These are phyloP conservation scores for Cecropterus lyciades DNA, from an alignment of 1,140 invertebrate genomes.

Conservation along the genomic window DNA sequence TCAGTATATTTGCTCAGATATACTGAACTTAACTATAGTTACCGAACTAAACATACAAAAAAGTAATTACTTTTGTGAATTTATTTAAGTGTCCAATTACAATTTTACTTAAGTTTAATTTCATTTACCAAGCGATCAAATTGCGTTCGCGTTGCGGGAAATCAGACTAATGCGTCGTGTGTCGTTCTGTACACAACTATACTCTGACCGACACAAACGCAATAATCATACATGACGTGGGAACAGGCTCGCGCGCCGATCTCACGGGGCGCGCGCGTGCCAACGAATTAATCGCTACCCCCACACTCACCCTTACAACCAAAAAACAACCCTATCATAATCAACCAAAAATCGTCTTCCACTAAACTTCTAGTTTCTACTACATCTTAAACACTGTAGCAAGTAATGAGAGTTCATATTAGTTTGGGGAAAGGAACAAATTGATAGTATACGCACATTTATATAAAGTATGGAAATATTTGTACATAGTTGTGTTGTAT, in stretches of 20 bases:
- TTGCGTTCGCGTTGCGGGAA: constrained; percentile 10
- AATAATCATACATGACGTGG: constrained; percentile 26
- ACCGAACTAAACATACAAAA: not conserved
- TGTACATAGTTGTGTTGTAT: too few relatives aligned
- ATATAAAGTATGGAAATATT: constrained; percentile 29
- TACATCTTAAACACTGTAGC: not conserved
- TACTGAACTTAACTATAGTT: too few relatives aligned
- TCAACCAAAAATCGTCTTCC: constrained; percentile 13
- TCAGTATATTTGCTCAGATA: too few relatives aligned
- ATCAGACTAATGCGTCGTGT: constrained; percentile 13
- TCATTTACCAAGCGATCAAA: constrained; percentile 4
- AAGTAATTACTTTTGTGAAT: not conserved
- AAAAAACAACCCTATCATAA: constrained; percentile 31
- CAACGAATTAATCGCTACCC: constrained; percentile 48
- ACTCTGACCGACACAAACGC: not conserved
- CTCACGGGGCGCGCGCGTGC: constrained; percentile 52
- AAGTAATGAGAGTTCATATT: not conserved
- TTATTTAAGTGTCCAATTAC: not conserved
- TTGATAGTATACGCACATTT: constrained; percentile 26
- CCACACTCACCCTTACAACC: constrained; percentile 13
- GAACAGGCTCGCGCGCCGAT: constrained; percentile 41
- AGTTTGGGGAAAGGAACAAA: not conserved
- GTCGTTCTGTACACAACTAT: constrained; percentile 16
- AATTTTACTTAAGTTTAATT: not conserved
- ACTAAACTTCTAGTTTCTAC: not conserved